Conservation (phyloP, 2,797 vertebrate species). For the Channallabes apus region DNA sequence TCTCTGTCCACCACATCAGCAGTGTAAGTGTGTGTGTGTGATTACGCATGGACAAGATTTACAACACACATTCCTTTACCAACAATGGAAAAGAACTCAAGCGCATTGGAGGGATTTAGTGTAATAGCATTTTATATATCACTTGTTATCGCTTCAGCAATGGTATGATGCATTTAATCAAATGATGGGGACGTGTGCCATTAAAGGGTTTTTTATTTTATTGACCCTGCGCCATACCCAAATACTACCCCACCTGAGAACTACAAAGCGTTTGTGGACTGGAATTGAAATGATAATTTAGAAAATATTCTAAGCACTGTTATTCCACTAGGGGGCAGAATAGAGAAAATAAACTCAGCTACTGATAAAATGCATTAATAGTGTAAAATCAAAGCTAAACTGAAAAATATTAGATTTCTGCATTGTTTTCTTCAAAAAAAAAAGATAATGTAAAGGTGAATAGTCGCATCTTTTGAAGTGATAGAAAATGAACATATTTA, state of each 20-base stretch:
- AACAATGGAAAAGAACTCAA: not conserved
- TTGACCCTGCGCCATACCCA: not conserved
- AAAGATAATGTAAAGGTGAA: not conserved
- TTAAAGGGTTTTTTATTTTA: not conserved
- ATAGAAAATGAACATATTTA: not conserved
- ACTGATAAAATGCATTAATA: not conserved
- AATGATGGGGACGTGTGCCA: not conserved
- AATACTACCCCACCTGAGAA: not conserved
- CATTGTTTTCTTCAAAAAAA: no score
- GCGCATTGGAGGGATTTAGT: not conserved
- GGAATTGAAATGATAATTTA: not conserved
- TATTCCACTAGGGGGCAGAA: not conserved
- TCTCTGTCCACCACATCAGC: constrained; percentile 2
- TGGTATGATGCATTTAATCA: not conserved
- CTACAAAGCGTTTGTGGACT: not conserved
- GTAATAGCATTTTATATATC: not conserved
- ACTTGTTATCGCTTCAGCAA: not conserved
- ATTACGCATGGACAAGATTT: not conserved
- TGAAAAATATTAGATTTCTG: no score
- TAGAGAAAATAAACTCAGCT: not conserved
- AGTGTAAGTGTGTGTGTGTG: no score
- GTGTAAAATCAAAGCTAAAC: no score
- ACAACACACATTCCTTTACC: not conserved
- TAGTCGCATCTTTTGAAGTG: no score
- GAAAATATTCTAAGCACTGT: not conserved